Base-by-base conservation (phyloP, 2,888 invertebrate genomes). In the Tiphia femorata region DNA sequence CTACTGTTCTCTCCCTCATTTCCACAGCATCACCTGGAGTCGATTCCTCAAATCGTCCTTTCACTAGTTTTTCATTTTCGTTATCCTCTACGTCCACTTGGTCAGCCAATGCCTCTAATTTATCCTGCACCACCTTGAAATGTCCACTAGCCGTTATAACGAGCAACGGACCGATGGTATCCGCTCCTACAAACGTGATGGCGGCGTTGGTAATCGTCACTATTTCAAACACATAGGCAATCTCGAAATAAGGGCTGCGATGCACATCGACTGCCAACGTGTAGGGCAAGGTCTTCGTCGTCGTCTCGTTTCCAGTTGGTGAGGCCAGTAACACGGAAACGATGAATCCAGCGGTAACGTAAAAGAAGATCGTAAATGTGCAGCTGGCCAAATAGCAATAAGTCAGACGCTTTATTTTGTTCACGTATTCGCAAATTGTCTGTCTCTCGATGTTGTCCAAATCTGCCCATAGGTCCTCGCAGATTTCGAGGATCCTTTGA, bases 241-340 rank as follows among this genome's bases (percentile, higher is more conserved):
- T 46, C 29, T 72, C 70, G 33, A 68, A 75, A 53, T 62, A 71
- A 0, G 75, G 75, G 0, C 71, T 56, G 1, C 47, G 38, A 0
- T 64, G 33, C 1, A 67, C 40, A 3, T 67, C 49, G 1, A 66
- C 8, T 2, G 56, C 6, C 33, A 67, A 67, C 4, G 55, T 54
- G 25, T 70, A 72, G 0, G 75, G 74, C 19, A 75, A n/a, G n/a
- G n/a, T n/a, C n/a, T n/a, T n/a, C n/a, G n/a, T n/a, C n/a, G n/a
- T n/a, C n/a, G n/a, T n/a, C n/a, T n/a, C n/a, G n/a, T n/a, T n/a
- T n/a, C n/a, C n/a, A n/a, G n/a, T n/a, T n/a, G n/a, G n/a, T n/a
- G n/a, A 53, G 38, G 5, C 25, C 25, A 25, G 50, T 6, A 19
- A n/a, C 5, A 57, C 51, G 0, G 44, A 40, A 4, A 57, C 3